These are phyloP conservation scores for Myrmophylax atrothorax DNA, from an alignment of 2,113 vertebrate species.

Conservation along the genomic window DNA sequence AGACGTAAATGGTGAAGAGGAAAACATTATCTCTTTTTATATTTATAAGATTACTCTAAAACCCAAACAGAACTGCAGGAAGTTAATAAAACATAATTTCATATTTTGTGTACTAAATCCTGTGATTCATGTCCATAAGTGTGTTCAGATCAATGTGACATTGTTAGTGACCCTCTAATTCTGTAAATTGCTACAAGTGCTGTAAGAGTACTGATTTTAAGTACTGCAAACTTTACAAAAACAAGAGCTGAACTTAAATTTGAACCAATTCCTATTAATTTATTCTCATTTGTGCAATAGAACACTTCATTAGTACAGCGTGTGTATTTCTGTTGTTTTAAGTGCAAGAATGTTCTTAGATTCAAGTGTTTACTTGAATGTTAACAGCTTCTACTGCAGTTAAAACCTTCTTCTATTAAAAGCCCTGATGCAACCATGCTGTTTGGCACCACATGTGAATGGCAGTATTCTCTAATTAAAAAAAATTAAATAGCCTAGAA, in stretches of 20 bases:
- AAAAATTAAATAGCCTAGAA: neutral
- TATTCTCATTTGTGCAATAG: neutral
- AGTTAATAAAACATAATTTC: neutral
- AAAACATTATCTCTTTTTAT: neutral
- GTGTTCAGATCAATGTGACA: neutral
- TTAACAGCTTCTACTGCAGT: neutral
- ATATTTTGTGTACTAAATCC: neutral
- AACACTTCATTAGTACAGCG: neutral
- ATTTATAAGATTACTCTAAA: neutral
- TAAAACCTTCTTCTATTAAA: neutral
- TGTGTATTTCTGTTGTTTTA: neutral
- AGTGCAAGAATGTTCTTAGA: neutral
- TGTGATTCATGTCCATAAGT: neutral
- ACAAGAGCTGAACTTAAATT: neutral
- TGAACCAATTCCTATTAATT: neutral
- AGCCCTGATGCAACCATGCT: neutral
- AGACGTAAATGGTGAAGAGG: neutral
- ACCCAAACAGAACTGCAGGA: neutral
- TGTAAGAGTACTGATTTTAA: neutral
- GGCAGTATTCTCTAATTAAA: neutral
- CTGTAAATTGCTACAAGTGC: neutral
- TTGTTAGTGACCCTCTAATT: neutral
- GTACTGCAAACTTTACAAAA: neutral
- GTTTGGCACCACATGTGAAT: neutral
- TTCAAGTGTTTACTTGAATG: neutral